Base-by-base conservation (phyloP, 2,797 vertebrate genomes). In the Hemibagrus guttatus region DNA sequence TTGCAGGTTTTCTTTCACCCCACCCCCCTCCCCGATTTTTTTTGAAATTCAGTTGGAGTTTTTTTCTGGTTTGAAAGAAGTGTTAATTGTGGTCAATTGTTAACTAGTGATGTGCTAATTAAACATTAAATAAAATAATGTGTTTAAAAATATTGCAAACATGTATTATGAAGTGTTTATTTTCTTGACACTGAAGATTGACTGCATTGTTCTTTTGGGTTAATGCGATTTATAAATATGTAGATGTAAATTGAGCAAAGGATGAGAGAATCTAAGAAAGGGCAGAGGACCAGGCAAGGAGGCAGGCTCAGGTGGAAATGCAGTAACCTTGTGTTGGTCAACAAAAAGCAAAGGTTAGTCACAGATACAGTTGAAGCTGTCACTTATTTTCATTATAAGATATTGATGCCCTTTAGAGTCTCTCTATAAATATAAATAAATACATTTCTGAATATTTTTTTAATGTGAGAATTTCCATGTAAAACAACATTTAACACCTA, bases 101-200 rank as follows among this genome's bases (percentile, higher is more conserved):
- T 95, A 94, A 95, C 95, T 96, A 95, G 95, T 96, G 94, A 95
- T 94, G 95, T 96, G 94, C 95, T 95, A 93, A 95, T 94, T 95
- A 94, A 96, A 95, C 93, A 94, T 93, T 90, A 92, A 95, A 95
- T 95, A 94, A 91, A 91, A 91, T 76, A 85, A 86, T 86, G 83
- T 88, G 84, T 88, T 88, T 68, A 90, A 89, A 88, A 89, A 58
- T 80, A 39, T 56, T 42, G 56, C 54, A 72, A 28, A 35, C 23
- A 11, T 31, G 23, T 58, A n/a, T 61, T 46, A 28, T 12, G 26
- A 28, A 5, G 26, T 66, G 19, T 82, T 52, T 21, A 31, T 68
- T 82, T 31, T 54, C 46, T 52, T 19, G 61, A 52, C 26, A 13
- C 42, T 7, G 13, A 82, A 82, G 1, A 49, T 68, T 54, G n/a